These are phyloP conservation scores for Xestobium rufovillosum DNA, from an alignment of 2,888 invertebrate genomes.

Conservation along the genomic window DNA sequence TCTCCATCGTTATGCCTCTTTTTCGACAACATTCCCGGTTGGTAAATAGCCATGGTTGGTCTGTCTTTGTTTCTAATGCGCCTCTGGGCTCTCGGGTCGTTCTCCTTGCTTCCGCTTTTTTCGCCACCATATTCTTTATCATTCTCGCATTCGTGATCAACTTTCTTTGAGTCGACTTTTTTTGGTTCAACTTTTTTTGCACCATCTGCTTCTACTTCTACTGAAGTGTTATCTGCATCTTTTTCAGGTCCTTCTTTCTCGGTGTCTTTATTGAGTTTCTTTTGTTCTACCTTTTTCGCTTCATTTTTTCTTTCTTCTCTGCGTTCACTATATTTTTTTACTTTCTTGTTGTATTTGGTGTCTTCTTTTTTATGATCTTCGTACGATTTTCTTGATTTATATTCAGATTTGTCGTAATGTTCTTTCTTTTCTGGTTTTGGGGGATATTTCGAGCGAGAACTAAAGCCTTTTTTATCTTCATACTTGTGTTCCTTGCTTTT, in stretches of 20 bases:
- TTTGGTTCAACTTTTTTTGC: background rate
- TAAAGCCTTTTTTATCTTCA: constrained; percentile 34
- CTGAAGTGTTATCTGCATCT: constrained; percentile 12
- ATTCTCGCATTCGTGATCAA: constrained; percentile 4
- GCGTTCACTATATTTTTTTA: constrained; percentile 42
- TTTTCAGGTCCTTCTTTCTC: background rate
- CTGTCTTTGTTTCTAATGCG: constrained; percentile 65
- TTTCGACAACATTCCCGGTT: constrained; percentile 81
- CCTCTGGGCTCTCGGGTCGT: constrained; percentile 43
- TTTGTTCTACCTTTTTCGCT: constrained; percentile 31
- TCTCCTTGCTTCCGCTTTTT: constrained; percentile 1
- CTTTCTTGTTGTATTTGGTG: constrained; percentile 31
- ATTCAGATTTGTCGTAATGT: constrained; percentile 22
- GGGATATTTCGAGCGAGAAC: constrained; percentile 30
- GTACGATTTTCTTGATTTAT: constrained; percentile 28
- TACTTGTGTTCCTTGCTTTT: constrained; percentile 33
- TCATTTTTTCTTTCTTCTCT: constrained; percentile 41
- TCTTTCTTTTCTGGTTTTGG: constrained; percentile 30
- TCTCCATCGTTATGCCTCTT: constrained; percentile 54
- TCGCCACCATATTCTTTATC: constrained; percentile 1
- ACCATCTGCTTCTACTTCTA: constrained; percentile 10
- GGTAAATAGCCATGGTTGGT: constrained; percentile 82
- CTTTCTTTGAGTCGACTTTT: constrained; percentile 8
- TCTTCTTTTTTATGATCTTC: constrained; percentile 21
- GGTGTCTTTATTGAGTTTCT: background rate